Conservation (phyloP, 2,888 invertebrate genomes). For the Stenurella melanura region DNA sequence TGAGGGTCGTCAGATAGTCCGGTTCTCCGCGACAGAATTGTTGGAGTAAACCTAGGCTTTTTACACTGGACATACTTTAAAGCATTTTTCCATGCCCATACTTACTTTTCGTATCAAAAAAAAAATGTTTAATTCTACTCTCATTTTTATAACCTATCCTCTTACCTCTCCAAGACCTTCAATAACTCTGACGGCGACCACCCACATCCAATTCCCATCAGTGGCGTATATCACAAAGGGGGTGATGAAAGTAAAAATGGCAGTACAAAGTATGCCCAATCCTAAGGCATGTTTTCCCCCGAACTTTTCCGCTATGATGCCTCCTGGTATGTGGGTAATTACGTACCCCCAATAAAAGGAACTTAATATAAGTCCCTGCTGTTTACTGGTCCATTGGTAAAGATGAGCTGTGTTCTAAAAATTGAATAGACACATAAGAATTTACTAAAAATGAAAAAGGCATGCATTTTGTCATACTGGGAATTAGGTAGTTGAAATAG, state of each 20-base stretch:
- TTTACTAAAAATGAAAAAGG: background rate
- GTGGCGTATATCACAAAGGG: slow-evolving; percentile 80
- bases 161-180: slow-evolving; percentile 88
- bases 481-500: too few relatives aligned
- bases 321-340: slow-evolving; percentile 88
- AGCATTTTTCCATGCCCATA: too few relatives aligned
- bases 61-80: too few relatives aligned
- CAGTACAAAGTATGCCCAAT: slow-evolving; percentile 87
- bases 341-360: slow-evolving; percentile 92
- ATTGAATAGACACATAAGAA: background rate
- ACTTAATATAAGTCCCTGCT: slow-evolving; percentile 85
- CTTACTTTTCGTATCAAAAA: too few relatives aligned
- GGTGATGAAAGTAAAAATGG: slow-evolving; percentile 87
- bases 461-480: too few relatives aligned
- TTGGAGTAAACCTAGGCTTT: too few relatives aligned
- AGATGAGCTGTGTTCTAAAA: slow-evolving; percentile 49
- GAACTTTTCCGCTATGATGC: slow-evolving; percentile 85
- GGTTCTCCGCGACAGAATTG: too few relatives aligned
- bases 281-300: slow-evolving; percentile 91
- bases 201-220: slow-evolving; percentile 81
- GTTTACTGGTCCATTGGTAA: slow-evolving; percentile 79
- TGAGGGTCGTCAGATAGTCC: too few relatives aligned
- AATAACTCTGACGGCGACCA: slow-evolving; percentile 83
- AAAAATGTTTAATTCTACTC: too few relatives aligned
- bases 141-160: too few relatives aligned